These are phyloP conservation scores for Lepus timidus DNA, from an alignment of 2,113 vertebrate species.

Conservation along the genomic window DNA sequence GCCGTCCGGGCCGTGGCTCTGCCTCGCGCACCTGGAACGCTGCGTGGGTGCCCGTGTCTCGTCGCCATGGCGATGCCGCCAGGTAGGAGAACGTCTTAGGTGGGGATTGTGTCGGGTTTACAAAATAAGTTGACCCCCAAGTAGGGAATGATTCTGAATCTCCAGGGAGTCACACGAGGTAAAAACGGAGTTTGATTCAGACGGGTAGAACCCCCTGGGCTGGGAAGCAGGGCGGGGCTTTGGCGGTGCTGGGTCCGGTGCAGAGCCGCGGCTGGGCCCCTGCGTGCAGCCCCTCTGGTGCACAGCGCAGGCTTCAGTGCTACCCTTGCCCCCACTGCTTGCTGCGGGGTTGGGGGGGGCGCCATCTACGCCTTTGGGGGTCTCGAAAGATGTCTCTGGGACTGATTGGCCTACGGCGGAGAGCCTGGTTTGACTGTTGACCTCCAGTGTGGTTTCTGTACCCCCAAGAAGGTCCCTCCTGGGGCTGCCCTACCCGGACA, in stretches of 20 bases:
- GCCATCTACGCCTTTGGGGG: fast-evolving
- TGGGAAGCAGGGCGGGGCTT: background rate
- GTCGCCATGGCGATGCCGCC: background rate
- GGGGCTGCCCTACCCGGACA: background rate
- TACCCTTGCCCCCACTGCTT: no score
- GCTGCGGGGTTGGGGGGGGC: no score
- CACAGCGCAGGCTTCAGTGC: background rate
- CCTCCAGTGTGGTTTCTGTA: background rate
- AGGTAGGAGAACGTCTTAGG: background rate
- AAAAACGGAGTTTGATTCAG: conserved; percentile 45
- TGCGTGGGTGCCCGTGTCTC: fast-evolving
- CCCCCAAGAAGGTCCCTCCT: background rate
- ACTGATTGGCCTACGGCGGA: background rate
- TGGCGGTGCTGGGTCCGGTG: background rate
- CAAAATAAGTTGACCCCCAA: background rate
- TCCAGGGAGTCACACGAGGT: background rate
- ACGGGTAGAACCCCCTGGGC: background rate
- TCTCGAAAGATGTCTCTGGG: background rate
- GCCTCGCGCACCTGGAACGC: background rate
- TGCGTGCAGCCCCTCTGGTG: background rate
- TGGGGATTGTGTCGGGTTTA: background rate
- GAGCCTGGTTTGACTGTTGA: background rate
- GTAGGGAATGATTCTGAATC: background rate
- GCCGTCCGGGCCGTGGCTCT: background rate
- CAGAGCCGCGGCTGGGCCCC: background rate